phyloP scores from a whole-genome alignment of 2,797 vertebrate genomes.

The Octomys mimax region DNA sequence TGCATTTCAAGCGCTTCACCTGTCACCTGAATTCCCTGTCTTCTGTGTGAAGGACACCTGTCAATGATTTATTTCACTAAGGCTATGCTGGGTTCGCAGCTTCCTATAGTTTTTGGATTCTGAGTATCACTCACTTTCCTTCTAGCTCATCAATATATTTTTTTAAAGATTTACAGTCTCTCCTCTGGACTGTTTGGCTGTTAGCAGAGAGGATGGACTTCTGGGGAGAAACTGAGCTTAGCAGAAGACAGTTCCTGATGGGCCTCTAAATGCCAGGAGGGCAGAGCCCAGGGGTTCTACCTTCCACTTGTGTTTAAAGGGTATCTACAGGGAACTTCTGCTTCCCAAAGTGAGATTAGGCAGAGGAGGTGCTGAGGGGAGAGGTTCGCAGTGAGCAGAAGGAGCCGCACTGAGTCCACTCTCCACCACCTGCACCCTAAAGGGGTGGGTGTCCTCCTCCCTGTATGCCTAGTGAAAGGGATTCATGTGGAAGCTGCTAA shows the following conservation, averaged over 20 bases:
- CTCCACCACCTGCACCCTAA: too few species aligned
- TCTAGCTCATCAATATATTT: background rate
- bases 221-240: background rate
- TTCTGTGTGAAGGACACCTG: background rate
- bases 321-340: background rate
- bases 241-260: background rate
- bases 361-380: background rate
- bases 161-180: background rate
- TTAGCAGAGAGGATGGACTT: background rate
- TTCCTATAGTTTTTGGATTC: background rate
- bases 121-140: background rate
- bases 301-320: background rate
- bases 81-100: background rate
- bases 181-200: background rate
- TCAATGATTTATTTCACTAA: background rate
- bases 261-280: background rate
- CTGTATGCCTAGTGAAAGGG: background rate
- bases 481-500: background rate
- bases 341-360: background rate
- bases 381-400: background rate
- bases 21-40: background rate
- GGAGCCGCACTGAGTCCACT: background rate
- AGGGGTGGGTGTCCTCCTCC: background rate
- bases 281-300: background rate
- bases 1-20: background rate